Evolutionary conservation across 2,888 invertebrate species (phyloP).

Genomic region (Chaitophorus viminalis): DNA sequence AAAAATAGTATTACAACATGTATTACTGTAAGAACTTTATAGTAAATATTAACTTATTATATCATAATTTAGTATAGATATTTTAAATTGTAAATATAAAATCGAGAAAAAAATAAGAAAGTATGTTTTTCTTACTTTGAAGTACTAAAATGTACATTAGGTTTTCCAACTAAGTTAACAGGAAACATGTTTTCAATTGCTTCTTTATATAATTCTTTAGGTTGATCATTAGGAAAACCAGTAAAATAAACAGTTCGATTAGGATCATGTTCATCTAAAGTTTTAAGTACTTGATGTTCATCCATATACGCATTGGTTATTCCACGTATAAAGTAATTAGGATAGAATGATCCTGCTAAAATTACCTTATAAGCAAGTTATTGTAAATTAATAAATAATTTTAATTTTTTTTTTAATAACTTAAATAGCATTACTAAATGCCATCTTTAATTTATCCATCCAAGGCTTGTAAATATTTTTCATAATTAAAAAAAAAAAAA

Average conservation of each 20-base stretch:
- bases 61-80: no score
- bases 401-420: no score
- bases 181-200: conserved; percentile 73
- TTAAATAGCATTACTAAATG: no score
- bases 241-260: conserved; percentile 77
- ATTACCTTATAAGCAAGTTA: conserved; percentile 62
- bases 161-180: conserved; percentile 69
- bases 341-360: conserved; percentile 86
- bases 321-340: conserved; percentile 82
- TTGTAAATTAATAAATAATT: not conserved
- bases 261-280: conserved; percentile 80
- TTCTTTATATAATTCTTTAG: conserved; percentile 76
- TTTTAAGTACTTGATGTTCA: conserved; percentile 76
- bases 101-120: no score
- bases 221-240: conserved; percentile 72
- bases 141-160: conserved; percentile 68
- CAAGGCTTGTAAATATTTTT: no score
- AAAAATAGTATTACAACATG: no score
- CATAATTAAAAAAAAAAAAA: no score
- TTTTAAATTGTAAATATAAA: no score
- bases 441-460: no score
- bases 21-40: no score
- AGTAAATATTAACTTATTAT: no score
- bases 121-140: conserved; percentile 69
- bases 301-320: conserved; percentile 70